Percentiles rank a stretch among this genome's conserved stretches.
These are phyloP conservation scores for Scaptodrosophila latifasciaeformis DNA, from an alignment of 2,888 invertebrate genomes.

Conservation along the genomic window DNA sequence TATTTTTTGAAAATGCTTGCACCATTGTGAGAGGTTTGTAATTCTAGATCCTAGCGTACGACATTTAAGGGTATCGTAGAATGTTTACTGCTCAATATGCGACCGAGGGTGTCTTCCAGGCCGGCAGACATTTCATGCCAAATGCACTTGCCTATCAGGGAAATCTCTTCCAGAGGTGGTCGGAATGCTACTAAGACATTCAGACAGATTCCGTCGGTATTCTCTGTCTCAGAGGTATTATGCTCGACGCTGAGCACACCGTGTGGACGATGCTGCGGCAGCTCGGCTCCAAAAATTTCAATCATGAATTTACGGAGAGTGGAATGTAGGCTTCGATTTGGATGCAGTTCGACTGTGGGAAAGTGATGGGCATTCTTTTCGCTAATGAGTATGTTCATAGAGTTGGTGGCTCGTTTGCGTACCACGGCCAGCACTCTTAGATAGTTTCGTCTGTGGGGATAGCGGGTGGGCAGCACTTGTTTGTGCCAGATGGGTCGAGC, in stretches of 20 bases:
- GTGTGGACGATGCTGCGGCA: conserved; percentile 86
- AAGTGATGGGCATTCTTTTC: conserved; percentile 89
- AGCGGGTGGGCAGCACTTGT: conserved; percentile 82
- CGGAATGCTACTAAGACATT: conserved; percentile 89
- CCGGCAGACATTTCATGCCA: conserved; percentile 89
- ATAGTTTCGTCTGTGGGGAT: conserved; percentile 83
- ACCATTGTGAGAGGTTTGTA: conserved; percentile 21
- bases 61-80: conserved; percentile 89
- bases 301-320: conserved; percentile 92
- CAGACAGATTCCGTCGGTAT: conserved; percentile 86
- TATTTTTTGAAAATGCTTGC: conserved; percentile 23
- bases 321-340: conserved; percentile 86
- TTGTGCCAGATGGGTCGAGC: conserved; percentile 79
- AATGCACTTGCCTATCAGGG: conserved; percentile 89
- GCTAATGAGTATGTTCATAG: conserved; percentile 88
- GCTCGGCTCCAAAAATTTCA: conserved; percentile 91
- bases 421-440: conserved; percentile 87
- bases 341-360: conserved; percentile 92
- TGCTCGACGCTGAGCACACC: conserved; percentile 88
- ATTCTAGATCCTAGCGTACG: conserved; percentile 77
- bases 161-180: conserved; percentile 89
- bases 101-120: conserved; percentile 80
- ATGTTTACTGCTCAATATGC: conserved; percentile 83
- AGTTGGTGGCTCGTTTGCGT: conserved; percentile 87
- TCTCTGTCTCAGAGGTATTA: conserved; percentile 75